Base-by-base conservation (phyloP, 2,113 vertebrate species). In the Hippocampus guttulatus region DNA sequence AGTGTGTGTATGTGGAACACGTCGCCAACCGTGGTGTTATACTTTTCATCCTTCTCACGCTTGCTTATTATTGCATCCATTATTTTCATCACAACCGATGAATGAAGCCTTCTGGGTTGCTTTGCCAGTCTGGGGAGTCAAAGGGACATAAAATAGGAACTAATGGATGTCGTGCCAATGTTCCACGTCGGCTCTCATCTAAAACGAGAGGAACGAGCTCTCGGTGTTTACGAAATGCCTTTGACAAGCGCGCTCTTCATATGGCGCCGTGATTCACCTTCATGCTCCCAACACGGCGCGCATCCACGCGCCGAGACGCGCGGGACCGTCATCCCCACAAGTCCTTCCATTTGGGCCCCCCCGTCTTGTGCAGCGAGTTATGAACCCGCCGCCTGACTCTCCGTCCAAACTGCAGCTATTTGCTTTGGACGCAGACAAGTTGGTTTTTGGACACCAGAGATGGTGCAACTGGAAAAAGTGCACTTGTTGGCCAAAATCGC, bases 121-220 rank as follows among this genome's bases (percentile, higher is more conserved):
- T 7, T 57, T 57, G 9, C n/a, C n/a, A n/a, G 11, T 25, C 23
- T 25, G 55, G 12, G 55, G 55, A 58, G 76, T 78, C 68, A 12
- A 3, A 20, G 8, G 33, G 60, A 5, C 7, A 3, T 11, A 40
- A 21, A 21, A 75, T 38, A 38, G 55, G 49, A 80, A 84, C 75
- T 21, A 10, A 67, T 18, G 30, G n/a, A 61, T 70, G 69, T 14
- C 2, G 41, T 65, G 69, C 67, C 21, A 21, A 75, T 70, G 47
- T 75, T 77, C 33, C 76, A 10, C 4, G 68, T 60, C 68, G 82
- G 49, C 75, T 45, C 16, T 40, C 70, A 84, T 86, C 88, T 79
- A 74, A 84, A 73, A 70, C 61, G 7, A 70, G 58, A 79, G 76
- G 84, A 86, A 85, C 80, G 75, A 74, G 79, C 67, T 27, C 25